Conservation (phyloP, 2,797 vertebrate species). For the Lepidocolaptes lacrymiger region DNA sequence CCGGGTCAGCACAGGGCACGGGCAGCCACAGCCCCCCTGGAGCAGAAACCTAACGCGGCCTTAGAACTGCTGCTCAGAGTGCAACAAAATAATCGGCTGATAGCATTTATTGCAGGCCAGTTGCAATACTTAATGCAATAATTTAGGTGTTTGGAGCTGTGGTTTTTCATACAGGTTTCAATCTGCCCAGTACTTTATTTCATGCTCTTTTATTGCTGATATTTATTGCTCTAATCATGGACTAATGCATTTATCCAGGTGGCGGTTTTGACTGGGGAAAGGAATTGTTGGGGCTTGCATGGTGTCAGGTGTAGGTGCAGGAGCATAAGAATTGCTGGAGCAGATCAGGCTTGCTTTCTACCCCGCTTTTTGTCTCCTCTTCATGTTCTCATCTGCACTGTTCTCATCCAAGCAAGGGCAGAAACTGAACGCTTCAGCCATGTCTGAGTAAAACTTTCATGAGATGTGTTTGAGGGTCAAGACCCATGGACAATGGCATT, state of each 20-base stretch:
- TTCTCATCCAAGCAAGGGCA: background rate
- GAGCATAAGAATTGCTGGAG: fast-evolving
- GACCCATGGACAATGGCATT: background rate
- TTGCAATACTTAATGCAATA: fast-evolving
- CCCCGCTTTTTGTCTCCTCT: background rate
- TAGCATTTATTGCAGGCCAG: fast-evolving
- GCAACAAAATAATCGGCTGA: fast-evolving
- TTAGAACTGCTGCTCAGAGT: fast-evolving
- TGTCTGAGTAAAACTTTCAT: background rate
- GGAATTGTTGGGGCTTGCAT: fast-evolving
- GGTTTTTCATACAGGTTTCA: background rate
- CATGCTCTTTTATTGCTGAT: background rate
- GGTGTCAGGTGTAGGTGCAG: background rate
- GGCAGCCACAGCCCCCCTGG: fast-evolving
- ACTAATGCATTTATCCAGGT: background rate
- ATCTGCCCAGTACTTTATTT: background rate
- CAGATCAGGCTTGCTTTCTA: background rate
- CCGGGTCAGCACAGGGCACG: fast-evolving
- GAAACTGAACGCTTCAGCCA: background rate
- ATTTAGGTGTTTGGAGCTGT: background rate
- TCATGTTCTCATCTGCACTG: background rate
- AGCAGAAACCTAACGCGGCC: fast-evolving
- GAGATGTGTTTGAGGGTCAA: background rate
- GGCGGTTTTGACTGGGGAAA: fast-evolving
- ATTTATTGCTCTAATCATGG: too few relatives aligned